These are phyloP conservation scores for Nothobranchius kuhntae DNA, from an alignment of 2,113 vertebrate genomes.

Conservation along the genomic window DNA sequence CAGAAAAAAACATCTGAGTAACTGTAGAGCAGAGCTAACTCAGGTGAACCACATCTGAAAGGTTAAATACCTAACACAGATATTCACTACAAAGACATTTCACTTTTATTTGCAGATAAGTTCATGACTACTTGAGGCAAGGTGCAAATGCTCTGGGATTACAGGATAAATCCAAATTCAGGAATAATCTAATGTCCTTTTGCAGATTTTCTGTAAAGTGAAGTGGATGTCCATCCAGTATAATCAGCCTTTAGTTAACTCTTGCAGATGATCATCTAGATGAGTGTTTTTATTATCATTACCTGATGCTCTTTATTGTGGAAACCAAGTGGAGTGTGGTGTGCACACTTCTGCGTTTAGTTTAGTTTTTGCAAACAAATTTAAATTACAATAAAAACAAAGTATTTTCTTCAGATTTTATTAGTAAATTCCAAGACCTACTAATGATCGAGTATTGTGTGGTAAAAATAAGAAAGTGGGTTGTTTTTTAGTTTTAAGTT, in stretches of 20 bases:
- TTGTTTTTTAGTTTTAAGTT: too few species aligned
- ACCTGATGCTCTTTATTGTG: too few species aligned
- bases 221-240: background rate
- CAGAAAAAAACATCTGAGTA: conserved; percentile 6
- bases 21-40: background rate
- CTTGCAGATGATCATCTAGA: background rate
- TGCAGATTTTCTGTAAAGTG: background rate
- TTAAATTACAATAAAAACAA: too few species aligned
- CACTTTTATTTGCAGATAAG: background rate
- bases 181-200: background rate
- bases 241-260: background rate
- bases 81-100: background rate
- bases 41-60: background rate
- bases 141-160: background rate
- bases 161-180: background rate
- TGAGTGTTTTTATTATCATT: too few species aligned
- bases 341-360: too few species aligned
- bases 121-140: too few species aligned
- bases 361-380: too few species aligned
- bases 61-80: background rate
- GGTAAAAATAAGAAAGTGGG: too few species aligned
- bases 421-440: too few species aligned
- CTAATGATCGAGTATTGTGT: too few species aligned
- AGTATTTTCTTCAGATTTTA: too few species aligned
- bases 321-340: too few species aligned